Base-by-base conservation (phyloP, 2,888 invertebrate genomes). In the Ophioninae sp. region DNA sequence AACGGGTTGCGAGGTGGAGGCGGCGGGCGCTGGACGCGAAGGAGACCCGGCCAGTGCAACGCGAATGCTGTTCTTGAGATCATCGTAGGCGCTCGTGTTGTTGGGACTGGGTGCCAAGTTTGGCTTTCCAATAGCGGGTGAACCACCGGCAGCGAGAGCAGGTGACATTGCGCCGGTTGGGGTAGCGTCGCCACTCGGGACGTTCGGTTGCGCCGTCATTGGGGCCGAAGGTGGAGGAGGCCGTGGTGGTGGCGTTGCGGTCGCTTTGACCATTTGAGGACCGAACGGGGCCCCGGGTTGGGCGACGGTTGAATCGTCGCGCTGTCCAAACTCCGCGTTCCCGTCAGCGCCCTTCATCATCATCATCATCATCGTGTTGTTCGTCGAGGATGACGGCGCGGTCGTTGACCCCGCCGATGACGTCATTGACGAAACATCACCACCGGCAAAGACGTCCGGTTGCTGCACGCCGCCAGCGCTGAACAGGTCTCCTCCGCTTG, bases 31-130 rank as follows among this genome's bases (percentile, higher is more conserved):
- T 83, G 92, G 89, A 80, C 92, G 91, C 70, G 92, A 91, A 72
- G 95, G 95, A 76, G 95, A 95, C 82, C 95, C 95, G 72, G 95
- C 95, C 89, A 96, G 94, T 72, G 95, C 95, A 94, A 95, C 95
- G 81, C 95, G 94, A 93, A 96, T 95, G 79, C 94, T 95, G 89
- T 95, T 95, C 89, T 95, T 95, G 86, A 96, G 94, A 89, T 95
- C 95, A 90, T 95, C 95, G 91, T 95, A 95, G 56, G 95, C 95
- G 87, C 95, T 95, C 89, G 95, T 95, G 77, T 94, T 94, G 77
- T 94, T 94, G 84, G 93, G 93, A 85, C 84, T 92, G 21, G 21
- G 7, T 94, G 94, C 79, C 94, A 94, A 69, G 94, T 94, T 67
- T 70, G 94, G 94, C 23, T 93, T 94, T 72, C 94, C 94, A 82